Base-by-base conservation (phyloP, 2,888 invertebrate genomes). In the Thelaira solivaga region DNA sequence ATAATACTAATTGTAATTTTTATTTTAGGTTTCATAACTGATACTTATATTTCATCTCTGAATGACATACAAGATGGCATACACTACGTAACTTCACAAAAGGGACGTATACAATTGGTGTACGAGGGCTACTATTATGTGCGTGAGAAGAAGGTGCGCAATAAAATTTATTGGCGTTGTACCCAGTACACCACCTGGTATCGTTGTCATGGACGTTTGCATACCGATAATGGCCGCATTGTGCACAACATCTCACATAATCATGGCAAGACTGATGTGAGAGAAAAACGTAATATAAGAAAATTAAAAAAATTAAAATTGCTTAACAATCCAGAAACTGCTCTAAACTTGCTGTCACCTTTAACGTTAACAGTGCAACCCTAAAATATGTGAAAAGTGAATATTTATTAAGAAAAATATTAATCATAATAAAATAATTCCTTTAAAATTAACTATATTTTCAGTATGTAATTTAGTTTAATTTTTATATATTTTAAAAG, bases 161-260 rank as follows among this genome's bases (percentile, higher is more conserved):
- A 82, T 22, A 89, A 89, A 80, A 84, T 85, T 7, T 89, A 89
- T 79, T 89, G 89, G 89, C 85, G 89, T 29, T 89, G 89, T 79
- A 87, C 86, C 1, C 85, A 88, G 68, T 89, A 89, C 57, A 89
- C 89, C 6, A 89, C 89, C 3, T 68, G 80, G 0, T 61, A 81
- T 8, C 86, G 84, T 64, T 89, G 89, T 64, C 88, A 86, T 43
- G 89, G 86, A 4, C 83, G 89, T 16, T 79, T 89, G 2, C 89
- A 89, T 76, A 88, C 88, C 0, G 77, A 84, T 0, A 74, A 84
- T 3, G 84, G 84, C 2, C 73, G 80, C 2, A 84, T 89, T 20
- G 83, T 88, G 1, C 86, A 86, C 57, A 81, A 78, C 10, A 86
- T 84, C 24, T 79, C 67, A 4, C 89, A 89, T 61, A 89, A 88